A percentile compares a stretch with the other conserved stretches of the same genome.
phyloP scores from a whole-genome alignment of 2,888 invertebrate species.

The Meghimatium bilineatum region DNA sequence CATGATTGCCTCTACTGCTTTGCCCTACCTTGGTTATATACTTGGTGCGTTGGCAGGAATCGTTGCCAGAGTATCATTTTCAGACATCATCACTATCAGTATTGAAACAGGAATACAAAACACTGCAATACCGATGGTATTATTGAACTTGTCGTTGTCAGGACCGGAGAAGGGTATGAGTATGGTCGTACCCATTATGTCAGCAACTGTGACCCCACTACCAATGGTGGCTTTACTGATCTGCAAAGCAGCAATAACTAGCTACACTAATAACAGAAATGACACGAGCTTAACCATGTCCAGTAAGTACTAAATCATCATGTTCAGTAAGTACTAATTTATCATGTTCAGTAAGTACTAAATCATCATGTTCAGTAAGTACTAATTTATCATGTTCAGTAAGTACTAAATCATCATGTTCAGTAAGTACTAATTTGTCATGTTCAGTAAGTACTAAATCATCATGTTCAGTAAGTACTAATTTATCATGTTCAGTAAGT shows the following conservation, averaged over 20 bases:
- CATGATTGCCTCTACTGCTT: slow-evolving; percentile 75
- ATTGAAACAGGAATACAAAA: slow-evolving; percentile 92
- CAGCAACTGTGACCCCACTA: slow-evolving; percentile 69
- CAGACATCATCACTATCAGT: slow-evolving; percentile 84
- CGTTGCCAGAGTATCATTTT: slow-evolving; percentile 74
- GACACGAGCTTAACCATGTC: no score
- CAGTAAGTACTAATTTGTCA: no score
- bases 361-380: no score
- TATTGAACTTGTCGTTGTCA: slow-evolving; percentile 70
- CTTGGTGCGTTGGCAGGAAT: slow-evolving; percentile 75
- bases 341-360: no score
- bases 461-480: no score
- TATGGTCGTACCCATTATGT: slow-evolving; percentile 79
- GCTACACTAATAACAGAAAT: no score
- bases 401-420: no score
- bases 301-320: no score
- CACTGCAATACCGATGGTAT: slow-evolving; percentile 81
- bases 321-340: no score
- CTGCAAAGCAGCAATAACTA: not conserved
- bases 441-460: no score
- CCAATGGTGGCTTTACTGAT: slow-evolving; percentile 58
- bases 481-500: no score
- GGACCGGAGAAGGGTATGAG: slow-evolving; percentile 80
- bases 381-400: no score
- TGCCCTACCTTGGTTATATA: slow-evolving; percentile 78